Base-by-base conservation (phyloP, 2,888 invertebrate genomes). In the Phaedon cochleariae region DNA sequence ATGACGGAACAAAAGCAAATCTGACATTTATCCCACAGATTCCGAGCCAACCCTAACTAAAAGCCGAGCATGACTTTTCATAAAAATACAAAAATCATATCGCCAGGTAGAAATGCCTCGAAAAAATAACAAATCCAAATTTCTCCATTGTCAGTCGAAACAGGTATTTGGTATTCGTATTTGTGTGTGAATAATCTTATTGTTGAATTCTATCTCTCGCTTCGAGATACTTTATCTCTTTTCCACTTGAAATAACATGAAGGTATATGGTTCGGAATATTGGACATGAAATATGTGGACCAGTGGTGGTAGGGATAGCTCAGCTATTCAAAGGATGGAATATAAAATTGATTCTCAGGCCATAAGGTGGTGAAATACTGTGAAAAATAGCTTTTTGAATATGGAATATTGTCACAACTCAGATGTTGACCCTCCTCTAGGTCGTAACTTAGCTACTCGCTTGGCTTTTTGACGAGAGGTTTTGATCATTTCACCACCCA, bases 141-240 rank as follows among this genome's bases (percentile, higher is more conserved):
- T 77, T 74, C 72, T 73, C 75, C 72, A 74, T 78, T 77, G 78
- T 77, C 75, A 74, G 37, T 72, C 66, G 67, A 65, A 52, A 51
- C 60, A 64, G 51, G 51, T 55, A 72, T 76, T 76, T 79, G 79
- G 79, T 79, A 80, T 79, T 78, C 34, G 34, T 34, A 34, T 34
- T 41, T 79, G 77, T 79, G 77, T 77, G 78, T 79, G 76, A 78
- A 78, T 78, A 79, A 79, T 77, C 74, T 74, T 18, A 59, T 22
- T 59, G 59, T 78, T 68, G 54, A 69, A 68, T 69, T 34, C 34
- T 10, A 2, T 34, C 34, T 34, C 12, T 34, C 26, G 26, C 34
- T 34, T 34, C 34, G 12, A 10, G 10, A 29, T 26, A 29, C 17
- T 26, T 29, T 54, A 55, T 62, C 55, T 48, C 34, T 20, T 48